These are phyloP conservation scores for Tortrix viridana DNA, from an alignment of 2,888 invertebrate genomes.

Conservation along the genomic window DNA sequence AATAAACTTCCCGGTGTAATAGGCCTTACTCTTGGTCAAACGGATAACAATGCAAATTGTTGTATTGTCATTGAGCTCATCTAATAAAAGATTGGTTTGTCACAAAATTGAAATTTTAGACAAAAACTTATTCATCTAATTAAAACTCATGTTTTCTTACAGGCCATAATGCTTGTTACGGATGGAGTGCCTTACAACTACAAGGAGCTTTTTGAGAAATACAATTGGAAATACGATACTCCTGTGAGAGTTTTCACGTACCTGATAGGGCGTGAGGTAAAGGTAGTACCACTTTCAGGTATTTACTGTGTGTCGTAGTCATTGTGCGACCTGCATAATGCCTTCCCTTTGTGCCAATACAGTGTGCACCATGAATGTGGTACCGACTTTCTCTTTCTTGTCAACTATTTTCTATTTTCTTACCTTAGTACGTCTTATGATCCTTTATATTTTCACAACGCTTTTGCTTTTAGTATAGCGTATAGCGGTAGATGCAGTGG, in stretches of 20 bases:
- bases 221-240: conserved; percentile 92
- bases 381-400: conserved; percentile 58
- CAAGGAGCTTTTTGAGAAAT: conserved; percentile 95
- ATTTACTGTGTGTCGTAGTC: conserved; percentile 82
- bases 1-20: too few species aligned
- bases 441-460: conserved; percentile 59
- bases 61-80: too few species aligned
- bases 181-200: conserved; percentile 98
- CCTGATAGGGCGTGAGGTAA: conserved; percentile 95
- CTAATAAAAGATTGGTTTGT: too few species aligned
- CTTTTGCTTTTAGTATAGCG: conserved; percentile 48
- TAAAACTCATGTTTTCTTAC: conserved; percentile 51
- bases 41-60: too few species aligned
- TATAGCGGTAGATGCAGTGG: conserved; percentile 21
- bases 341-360: conserved; percentile 69
- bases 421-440: conserved; percentile 36
- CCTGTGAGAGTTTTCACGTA: conserved; percentile 98
- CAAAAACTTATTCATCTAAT: not conserved
- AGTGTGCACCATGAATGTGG: conserved; percentile 82
- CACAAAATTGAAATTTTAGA: too few species aligned
- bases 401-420: conserved; percentile 34
- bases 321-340: conserved; percentile 83
- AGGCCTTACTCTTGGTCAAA: too few species aligned
- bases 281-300: conserved; percentile 85
- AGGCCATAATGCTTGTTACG: conserved; percentile 99